These are phyloP conservation scores for Kryphioiulus occultus DNA, from an alignment of 2,888 invertebrate genomes.

Conservation along the genomic window DNA sequence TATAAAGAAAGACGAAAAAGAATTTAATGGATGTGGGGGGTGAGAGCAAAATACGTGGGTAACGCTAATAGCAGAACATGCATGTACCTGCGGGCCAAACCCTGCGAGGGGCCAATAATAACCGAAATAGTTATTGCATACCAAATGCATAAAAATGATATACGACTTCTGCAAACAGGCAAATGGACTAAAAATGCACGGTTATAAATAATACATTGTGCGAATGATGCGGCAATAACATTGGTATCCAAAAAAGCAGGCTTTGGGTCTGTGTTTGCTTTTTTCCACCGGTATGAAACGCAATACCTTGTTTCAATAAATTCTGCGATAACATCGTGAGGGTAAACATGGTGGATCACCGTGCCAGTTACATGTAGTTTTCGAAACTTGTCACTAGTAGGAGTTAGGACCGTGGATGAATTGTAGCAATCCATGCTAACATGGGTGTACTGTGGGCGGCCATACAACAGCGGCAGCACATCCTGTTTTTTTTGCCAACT, in stretches of 20 bases:
- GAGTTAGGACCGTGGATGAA: not conserved
- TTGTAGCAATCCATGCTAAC: not conserved
- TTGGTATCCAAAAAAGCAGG: not conserved
- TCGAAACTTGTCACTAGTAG: not conserved
- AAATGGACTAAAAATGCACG: not conserved
- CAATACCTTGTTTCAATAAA: not conserved
- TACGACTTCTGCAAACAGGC: not conserved
- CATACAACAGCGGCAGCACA: not conserved
- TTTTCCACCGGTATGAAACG: not conserved
- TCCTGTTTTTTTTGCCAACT: not conserved
- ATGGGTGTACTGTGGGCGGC: not conserved
- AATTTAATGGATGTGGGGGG: conserved; percentile 37
- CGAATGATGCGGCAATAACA: not conserved
- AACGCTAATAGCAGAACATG: not conserved
- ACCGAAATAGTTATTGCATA: not conserved
- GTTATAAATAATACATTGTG: not conserved
- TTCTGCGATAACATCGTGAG: not conserved
- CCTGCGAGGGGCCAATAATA: conserved; percentile 6
- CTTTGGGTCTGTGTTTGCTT: not conserved
- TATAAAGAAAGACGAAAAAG: conserved; percentile 39
- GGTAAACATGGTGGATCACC: not conserved
- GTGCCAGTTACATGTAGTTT: not conserved
- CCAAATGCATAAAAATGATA: conserved; percentile 12
- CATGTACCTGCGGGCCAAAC: conserved; percentile 19
- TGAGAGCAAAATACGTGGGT: not conserved